These are phyloP conservation scores for Acrocephalus kingi DNA, from an alignment of 2,113 vertebrate species.

Conservation along the genomic window DNA sequence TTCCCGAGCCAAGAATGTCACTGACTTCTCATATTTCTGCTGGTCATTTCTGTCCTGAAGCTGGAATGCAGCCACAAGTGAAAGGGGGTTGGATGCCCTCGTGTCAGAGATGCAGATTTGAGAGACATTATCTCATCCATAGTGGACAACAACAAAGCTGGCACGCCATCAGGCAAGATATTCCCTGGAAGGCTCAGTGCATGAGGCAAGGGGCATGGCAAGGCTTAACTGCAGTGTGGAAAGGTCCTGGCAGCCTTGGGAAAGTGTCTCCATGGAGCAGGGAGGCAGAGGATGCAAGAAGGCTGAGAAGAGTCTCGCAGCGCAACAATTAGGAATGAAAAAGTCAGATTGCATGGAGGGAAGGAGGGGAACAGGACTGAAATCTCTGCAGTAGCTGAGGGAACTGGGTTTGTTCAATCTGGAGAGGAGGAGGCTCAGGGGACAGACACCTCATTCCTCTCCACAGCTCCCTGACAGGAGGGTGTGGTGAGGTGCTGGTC, in stretches of 20 bases:
- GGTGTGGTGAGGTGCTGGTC: not conserved
- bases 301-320: too few relatives aligned
- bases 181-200: not conserved
- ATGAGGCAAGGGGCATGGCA: not conserved
- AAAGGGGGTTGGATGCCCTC: not conserved
- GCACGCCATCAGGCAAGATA: not conserved
- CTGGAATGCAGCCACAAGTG: conserved; percentile 9
- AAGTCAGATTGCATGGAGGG: not conserved
- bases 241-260: not conserved
- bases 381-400: not conserved
- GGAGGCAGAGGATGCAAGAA: not conserved
- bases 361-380: not conserved
- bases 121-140: conserved; percentile 73
- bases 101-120: conserved; percentile 59
- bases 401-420: not conserved
- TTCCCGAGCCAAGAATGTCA: conserved; percentile 72
- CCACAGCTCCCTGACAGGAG: not conserved
- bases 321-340: not conserved
- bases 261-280: not conserved
- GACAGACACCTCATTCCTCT: not conserved
- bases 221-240: not conserved
- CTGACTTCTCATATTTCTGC: conserved; percentile 66
- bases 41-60: conserved; percentile 60
- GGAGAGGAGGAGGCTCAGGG: not conserved
- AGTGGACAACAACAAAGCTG: conserved; percentile 18